Base-by-base conservation (phyloP, 2,888 invertebrate genomes). In the Blastobasis lacticolella region DNA sequence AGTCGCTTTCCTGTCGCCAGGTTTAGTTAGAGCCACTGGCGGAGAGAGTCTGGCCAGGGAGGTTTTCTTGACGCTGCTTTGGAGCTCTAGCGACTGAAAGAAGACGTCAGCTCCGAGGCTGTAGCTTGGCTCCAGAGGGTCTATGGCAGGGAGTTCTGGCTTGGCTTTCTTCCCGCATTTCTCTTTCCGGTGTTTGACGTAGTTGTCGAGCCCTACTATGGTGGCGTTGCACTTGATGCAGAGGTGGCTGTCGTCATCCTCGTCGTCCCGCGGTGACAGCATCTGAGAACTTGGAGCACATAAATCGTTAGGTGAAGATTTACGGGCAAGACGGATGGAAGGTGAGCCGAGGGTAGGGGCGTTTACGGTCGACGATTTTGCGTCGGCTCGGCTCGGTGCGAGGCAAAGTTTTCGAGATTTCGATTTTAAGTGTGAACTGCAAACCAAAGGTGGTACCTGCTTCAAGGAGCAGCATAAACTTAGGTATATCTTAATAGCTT, bases 191-290 rank as follows among this genome's bases (percentile, higher is more conserved):
- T 97, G 97, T 43, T 90, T 90, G 37, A 97, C 91, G 73, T 97
- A 97, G 73, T 94, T 94, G 45, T 94, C 93, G n/a, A 97, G 87
- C 0, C 97, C 97, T 42, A 92, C 81, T 55, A 97, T 93, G 4
- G 96, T 96, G 10, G 90, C 74, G 63, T 94, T 94, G 81, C 97
- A 97, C 71, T 94, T 95, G 66, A 97, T 92, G 80, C 97, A 97
- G 57, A 95, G 91, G 71, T 97, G 97, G 5, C 91, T 93, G 78
- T 97, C 96, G 51, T 95, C 94, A 48, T 95, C 93, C 52, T 93
- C 93, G 55, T 92, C 92, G 53, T 89, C 85, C 10, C 81, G 74
- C 8, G 82, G 83, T 6, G 84, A 87, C 65, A 91, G 87, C 90
- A 91, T 91, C 87, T 85, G 75, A 5, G 69, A 73, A 50, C 41